phyloP scores from a whole-genome alignment of 1,140 invertebrate species.

The Harlomillsia oculata region DNA sequence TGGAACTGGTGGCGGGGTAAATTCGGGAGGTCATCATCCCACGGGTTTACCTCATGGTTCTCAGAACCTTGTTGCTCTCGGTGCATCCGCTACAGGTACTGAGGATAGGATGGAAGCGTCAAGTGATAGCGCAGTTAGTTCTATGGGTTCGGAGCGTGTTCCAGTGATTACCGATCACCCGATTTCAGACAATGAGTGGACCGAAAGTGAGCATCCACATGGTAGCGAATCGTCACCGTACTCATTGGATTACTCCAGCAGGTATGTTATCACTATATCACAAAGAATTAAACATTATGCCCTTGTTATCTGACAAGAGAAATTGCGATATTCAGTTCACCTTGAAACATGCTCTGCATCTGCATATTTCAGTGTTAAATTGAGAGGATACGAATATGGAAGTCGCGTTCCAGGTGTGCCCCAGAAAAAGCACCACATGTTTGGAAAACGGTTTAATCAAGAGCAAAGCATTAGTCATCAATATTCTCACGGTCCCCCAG shows the following conservation, averaged over 20 bases:
- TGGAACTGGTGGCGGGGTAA: conserved; percentile 39
- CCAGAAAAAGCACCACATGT: conserved; percentile 86
- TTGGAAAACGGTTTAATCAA: conserved; percentile 73
- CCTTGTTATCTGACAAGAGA: too few relatives aligned
- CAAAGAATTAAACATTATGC: not conserved
- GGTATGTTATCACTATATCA: conserved; percentile 40
- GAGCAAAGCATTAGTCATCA: conserved; percentile 38
- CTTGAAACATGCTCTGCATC: too few relatives aligned
- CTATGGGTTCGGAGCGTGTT: conserved; percentile 72
- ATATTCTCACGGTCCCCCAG: conserved; percentile 13
- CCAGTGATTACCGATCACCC: conserved; percentile 55
- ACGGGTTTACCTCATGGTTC: conserved; percentile 8
- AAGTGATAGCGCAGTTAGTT: conserved; percentile 77
- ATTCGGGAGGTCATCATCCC: not conserved
- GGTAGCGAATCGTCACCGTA: conserved; percentile 43
- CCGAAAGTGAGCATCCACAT: conserved; percentile 71
- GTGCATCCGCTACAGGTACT: conserved; percentile 41
- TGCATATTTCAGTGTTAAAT: conserved; percentile 46
- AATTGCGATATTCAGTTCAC: too few relatives aligned
- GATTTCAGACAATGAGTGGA: conserved; percentile 77
- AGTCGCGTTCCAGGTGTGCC: conserved; percentile 48
- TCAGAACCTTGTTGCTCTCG: conserved; percentile 27
- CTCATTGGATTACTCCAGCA: conserved; percentile 33
- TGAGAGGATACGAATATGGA: conserved; percentile 58
- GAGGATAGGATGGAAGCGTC: conserved; percentile 67